Evolutionary conservation across 2,113 vertebrate genomes (phyloP), one percentile per base, ranked within the genome.

Genomic region (Passerina amoena): DNA sequence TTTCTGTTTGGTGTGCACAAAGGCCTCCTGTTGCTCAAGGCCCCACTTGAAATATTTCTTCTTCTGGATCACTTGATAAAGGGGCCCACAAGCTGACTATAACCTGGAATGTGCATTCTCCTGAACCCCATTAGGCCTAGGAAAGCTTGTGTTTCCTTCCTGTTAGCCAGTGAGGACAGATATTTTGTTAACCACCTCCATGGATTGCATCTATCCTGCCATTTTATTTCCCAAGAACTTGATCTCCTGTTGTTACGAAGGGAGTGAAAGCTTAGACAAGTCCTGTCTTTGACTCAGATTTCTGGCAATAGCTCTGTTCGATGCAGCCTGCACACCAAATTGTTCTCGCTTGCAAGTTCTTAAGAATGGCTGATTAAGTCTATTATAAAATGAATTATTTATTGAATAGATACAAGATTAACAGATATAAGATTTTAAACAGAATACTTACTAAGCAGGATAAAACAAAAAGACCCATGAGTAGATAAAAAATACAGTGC

Each of bases 221-320:
- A 61, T 33, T 63, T 63, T 40, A 11, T 27, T 33, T 63, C 30
- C 18, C 28, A 33, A 40, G 22, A 77, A 50, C 12, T 33, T 2
- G 1, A 33, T 77, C 56, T 60, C 56, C 15, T 1, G 0, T 20
- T 72, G 23, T n/a, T 56, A 56, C 1, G 0, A 25, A 56, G 22
- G 16, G 30, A 44, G 13, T 9, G 18, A 73, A 14, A 45, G 18
- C 31, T 57, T 28, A 57, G 31, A 73, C 24, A 57, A 28, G 24
- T 57, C 18, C 71, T 57, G 31, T 24, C 31, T 57, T 35, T 45
- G 18, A 45, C 31, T 45, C 23, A n/a, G 40, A 45, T 73, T 57
- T 57, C 40, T 73, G 51, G 51, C 51, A 72, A 28, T 16, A 35
- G 23, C 18, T 45, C 40, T 73, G 40, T 73, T 57, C 6, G 6